Evolutionary conservation across 2,797 vertebrate genomes (phyloP).

Genomic region (Tarsius wallacei): DNA sequence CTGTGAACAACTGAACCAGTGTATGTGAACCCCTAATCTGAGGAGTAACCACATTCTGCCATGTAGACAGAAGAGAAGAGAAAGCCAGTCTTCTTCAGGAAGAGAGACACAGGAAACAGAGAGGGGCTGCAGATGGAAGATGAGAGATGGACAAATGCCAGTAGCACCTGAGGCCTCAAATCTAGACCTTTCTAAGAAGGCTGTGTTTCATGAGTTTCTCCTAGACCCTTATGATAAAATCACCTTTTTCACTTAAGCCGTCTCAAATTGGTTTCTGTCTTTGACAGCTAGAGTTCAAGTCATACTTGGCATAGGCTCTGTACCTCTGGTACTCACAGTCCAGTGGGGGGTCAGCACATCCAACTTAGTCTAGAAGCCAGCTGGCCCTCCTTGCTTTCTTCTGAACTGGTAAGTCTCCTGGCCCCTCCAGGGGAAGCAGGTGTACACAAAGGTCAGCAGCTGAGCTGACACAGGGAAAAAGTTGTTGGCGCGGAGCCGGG

Average conservation of each 20-base stretch:
- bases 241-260: background rate
- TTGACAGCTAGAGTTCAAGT: background rate
- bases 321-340: background rate
- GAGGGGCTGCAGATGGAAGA: background rate
- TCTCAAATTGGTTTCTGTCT: background rate
- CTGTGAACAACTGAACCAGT: background rate
- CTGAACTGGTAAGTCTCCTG: background rate
- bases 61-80: background rate
- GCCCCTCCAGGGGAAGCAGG: background rate
- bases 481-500: constrained; percentile 43
- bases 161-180: background rate
- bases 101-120: background rate
- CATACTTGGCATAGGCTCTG: background rate
- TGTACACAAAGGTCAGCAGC: constrained; percentile 23
- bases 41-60: background rate
- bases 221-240: constrained; percentile 8
- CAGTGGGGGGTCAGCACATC: background rate
- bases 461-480: constrained; percentile 59
- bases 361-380: background rate
- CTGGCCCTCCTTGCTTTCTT: background rate
- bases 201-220: background rate
- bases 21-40: background rate
- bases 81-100: background rate
- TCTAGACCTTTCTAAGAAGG: background rate
- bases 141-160: background rate